Conservation (phyloP, 2,113 vertebrate species). For the Malurus alboscapulatus region DNA sequence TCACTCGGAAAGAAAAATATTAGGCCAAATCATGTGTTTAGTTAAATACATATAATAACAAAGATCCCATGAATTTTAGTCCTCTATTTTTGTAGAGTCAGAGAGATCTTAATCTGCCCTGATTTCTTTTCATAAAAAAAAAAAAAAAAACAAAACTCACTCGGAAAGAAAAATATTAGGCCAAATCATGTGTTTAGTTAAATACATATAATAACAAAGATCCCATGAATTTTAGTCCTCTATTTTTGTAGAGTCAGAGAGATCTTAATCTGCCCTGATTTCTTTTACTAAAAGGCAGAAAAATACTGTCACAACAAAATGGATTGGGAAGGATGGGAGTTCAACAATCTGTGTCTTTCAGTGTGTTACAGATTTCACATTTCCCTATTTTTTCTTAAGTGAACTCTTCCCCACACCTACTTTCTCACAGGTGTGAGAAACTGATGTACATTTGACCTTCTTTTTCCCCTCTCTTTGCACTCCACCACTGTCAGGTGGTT, state of each 20-base stretch:
- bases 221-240: background rate
- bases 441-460: constrained; percentile 4
- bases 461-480: background rate
- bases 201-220: background rate
- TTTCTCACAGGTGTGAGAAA: constrained; percentile 17
- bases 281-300: background rate
- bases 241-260: background rate
- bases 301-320: background rate
- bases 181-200: background rate
- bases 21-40: background rate
- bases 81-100: background rate
- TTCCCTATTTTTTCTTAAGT: background rate
- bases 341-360: background rate
- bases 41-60: background rate
- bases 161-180: background rate
- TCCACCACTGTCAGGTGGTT: background rate
- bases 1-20: background rate
- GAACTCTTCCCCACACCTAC: background rate
- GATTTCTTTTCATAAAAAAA: background rate
- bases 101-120: background rate
- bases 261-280: background rate
- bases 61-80: background rate
- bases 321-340: background rate
- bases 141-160: background rate
- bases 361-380: background rate